Base-by-base conservation (phyloP, 2,113 vertebrate genomes). In the Dasypus novemcinctus region DNA sequence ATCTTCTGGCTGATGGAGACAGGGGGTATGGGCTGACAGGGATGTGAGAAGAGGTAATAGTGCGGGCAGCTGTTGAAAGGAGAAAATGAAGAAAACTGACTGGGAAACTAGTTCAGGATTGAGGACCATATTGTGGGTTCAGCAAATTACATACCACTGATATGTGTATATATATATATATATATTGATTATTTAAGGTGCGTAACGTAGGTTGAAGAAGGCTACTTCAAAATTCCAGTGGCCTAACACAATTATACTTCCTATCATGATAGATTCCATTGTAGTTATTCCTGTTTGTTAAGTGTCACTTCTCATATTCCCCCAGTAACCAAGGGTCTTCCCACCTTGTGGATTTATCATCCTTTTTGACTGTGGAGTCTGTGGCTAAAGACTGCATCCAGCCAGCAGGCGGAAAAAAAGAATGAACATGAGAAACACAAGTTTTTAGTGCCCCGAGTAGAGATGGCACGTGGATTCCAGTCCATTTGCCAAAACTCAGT, bases 61-160 rank as follows among this genome's bases (percentile, higher is more conserved):
- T 33, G 0, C 31, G 27, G 31, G 33, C 7, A 9, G 0, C 1
- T 31, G 52, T 8, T 52, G 1, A 66, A 74, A 87, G 2, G 27
- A 85, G n/a, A n/a, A n/a, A n/a, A 9, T 6, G 14, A 71, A 80
- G 41, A 54, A 21, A 38, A 36, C 5, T 1, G 0, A 74, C 38
- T 46, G 1, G 20, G 13, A 43, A 5, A 15, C 4, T 61, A 20
- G 5, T 8, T 89, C 20, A 21, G 5, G 1, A 36, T 0, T 15
- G 25, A 91, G 41, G 72, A 13, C 25, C 13, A 2, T 7, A 13
- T 0, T 18, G 33, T 66, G 31, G 12, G 15, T 31, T 63, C 14
- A 23, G 20, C 1, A 54, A 41, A 38, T 0, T 23, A 5, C 15
- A 49, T 21, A 71, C 3, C 6, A 54, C 46, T 59, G 21, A n/a